phyloP scores from a whole-genome alignment of 2,113 vertebrate species.

The Himantopus leucocephalus region DNA sequence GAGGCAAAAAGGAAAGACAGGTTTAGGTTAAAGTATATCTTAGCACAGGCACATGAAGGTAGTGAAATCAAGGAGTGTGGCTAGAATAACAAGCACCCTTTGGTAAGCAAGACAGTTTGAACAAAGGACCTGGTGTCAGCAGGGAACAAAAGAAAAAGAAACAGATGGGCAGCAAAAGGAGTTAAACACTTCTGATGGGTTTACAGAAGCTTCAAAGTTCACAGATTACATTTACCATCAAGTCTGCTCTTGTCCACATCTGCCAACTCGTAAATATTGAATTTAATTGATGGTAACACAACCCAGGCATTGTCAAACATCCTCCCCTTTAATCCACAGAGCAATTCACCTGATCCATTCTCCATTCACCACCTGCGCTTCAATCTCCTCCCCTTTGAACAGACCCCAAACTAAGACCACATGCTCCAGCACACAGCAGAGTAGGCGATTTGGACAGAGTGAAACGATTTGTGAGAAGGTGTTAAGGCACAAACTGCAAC shows the following conservation, averaged over 20 bases:
- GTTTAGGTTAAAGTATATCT: not conserved
- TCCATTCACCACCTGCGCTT: not conserved
- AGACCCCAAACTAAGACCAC: not conserved
- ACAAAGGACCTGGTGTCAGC: not conserved
- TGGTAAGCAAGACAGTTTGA: slow-evolving; percentile 7
- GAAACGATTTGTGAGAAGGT: not conserved
- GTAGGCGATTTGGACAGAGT: not conserved
- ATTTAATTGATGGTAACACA: slow-evolving; percentile 1
- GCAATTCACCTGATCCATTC: not conserved
- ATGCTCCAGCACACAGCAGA: not conserved
- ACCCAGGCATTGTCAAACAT: not conserved
- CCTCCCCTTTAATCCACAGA: not conserved
- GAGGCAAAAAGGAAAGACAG: not conserved
- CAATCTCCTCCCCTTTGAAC: not conserved
- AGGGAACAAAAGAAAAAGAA: not conserved
- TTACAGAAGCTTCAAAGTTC: slow-evolving; percentile 2
- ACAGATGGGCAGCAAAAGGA: not conserved
- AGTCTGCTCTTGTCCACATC: not conserved
- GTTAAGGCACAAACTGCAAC: not conserved
- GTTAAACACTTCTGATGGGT: not conserved
- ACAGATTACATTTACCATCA: not conserved
- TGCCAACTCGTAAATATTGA: not conserved
- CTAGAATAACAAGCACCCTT: not conserved
- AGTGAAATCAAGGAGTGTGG: not conserved
- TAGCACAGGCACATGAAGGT: not conserved